Conservation (phyloP, 2,113 vertebrate species). For the Casuarius casuarius region DNA sequence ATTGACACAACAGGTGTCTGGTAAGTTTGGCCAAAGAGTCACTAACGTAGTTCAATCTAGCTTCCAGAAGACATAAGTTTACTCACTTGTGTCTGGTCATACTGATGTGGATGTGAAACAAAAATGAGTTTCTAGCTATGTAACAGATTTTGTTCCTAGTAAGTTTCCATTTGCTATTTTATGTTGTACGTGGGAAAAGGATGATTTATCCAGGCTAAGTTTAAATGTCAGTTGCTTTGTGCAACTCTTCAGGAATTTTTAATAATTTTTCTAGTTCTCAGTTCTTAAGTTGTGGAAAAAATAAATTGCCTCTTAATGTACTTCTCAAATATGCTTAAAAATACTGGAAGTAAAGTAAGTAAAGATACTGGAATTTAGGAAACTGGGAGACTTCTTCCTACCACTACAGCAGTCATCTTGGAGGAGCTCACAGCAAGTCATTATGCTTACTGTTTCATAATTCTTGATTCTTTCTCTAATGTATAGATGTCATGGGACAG, state of each 20-base stretch:
- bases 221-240: neutral
- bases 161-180: neutral
- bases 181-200: neutral
- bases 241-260: neutral
- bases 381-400: neutral
- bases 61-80: neutral
- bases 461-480: neutral
- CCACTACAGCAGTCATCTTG: neutral
- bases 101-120: neutral
- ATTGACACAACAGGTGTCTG: slow-evolving; percentile 93
- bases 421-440: neutral
- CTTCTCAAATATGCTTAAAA: neutral
- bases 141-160: neutral
- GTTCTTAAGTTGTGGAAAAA: neutral
- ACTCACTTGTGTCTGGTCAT: neutral
- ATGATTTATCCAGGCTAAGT: neutral
- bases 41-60: neutral
- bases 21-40: slow-evolving; percentile 75
- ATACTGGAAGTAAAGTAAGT: neutral
- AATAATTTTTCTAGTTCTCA: neutral
- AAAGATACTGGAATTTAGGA: neutral
- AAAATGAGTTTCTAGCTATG: neutral
- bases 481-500: neutral
- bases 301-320: neutral
- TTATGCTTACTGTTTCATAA: neutral